Evolutionary conservation across 2,797 vertebrate species (phyloP).

Genomic region (Sebastes dallii): DNA sequence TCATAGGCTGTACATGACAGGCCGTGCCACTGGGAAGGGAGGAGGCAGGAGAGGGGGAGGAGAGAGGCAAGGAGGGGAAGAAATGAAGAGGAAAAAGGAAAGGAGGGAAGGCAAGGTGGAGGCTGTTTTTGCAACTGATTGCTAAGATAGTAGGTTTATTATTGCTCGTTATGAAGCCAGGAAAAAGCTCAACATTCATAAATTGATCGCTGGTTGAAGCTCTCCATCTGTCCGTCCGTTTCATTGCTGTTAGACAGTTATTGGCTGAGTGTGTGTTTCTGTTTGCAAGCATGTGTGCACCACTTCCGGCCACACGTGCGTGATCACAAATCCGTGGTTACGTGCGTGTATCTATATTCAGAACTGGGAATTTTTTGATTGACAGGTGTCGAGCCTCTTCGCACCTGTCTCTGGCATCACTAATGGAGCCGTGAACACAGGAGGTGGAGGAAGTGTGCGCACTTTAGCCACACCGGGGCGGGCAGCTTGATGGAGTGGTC

Average conservation of each 20-base stretch:
- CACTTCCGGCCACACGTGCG: background rate
- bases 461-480: conserved; percentile 24
- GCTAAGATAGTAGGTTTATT: conserved; percentile 26
- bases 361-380: conserved; percentile 40
- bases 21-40: conserved; percentile 50
- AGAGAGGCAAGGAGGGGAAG: background rate
- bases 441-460: conserved; percentile 16
- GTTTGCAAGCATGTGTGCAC: background rate
- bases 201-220: background rate
- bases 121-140: conserved; percentile 27
- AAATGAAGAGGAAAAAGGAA: background rate
- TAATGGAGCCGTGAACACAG: conserved; percentile 63
- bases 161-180: conserved; percentile 18
- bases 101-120: conserved; percentile 20
- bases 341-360: background rate
- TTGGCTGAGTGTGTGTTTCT: background rate
- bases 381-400: conserved; percentile 58
- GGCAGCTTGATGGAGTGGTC: conserved; percentile 65
- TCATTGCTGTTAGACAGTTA: background rate
- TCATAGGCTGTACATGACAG: conserved; percentile 78
- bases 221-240: background rate
- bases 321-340: background rate
- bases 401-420: conserved; percentile 65
- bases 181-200: conserved; percentile 19
- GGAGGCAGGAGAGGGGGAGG: background rate